Evolutionary conservation across 2,888 invertebrate genomes (phyloP), one percentile per base, ranked within the genome.

Genomic region (Andrena marginata): DNA sequence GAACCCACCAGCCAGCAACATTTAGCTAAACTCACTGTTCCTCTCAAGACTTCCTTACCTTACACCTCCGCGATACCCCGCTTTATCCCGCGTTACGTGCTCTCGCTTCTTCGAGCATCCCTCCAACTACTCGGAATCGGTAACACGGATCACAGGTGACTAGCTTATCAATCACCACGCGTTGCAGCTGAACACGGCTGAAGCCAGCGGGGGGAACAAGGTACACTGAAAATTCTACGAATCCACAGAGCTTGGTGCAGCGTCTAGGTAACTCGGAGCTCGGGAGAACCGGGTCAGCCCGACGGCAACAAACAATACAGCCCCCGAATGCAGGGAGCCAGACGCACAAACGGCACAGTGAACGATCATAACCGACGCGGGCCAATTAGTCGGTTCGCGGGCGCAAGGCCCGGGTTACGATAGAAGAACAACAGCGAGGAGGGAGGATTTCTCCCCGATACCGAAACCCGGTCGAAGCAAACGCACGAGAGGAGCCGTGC

Each of bases 51-150:
- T 59, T 42, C 23, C 29, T 63, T 72, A 56, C 31, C 67, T 59
- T 5, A 42, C 72, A 72, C 72, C 49, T 23, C n/a, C 62, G 5
- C 49, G 54, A n/a, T 33, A 51, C 35, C 16, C 0, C 74, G 29
- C 23, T 56, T 68, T 59, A 67, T 42, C 69, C 59, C 69, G 42
- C 69, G 48, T 69, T 69, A n/a, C 5, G 59, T n/a, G 56, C 16
- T 16, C 64, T 20, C 59, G 42, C 59, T n/a, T n/a, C 42, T 13
- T 8, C n/a, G 13, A 59, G n/a, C 56, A 69, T 69, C 29, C 59
- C 42, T 29, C 42, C 42, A n/a, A 29, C 26, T 10, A 48, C 42
- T 56, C 56, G 3, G 20, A 69, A n/a, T 16, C 31, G 0, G n/a
- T 42, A 23, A 4, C 35, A 26, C 13, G 2, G 10, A 23, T 31